These are phyloP conservation scores for Hartigia nigra DNA, from an alignment of 2,888 invertebrate genomes.

Conservation along the genomic window DNA sequence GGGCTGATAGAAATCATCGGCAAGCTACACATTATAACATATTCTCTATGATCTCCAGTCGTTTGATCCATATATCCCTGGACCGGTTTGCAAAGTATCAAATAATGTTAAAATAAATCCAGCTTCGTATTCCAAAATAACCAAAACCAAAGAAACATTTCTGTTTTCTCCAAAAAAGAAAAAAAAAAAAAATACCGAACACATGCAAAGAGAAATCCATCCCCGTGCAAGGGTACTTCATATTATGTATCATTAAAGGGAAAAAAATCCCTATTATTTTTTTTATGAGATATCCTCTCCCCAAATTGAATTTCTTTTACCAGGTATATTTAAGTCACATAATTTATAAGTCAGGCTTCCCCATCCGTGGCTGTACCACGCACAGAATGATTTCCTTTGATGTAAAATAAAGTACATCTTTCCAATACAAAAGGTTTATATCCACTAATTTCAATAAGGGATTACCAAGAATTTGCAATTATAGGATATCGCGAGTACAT, in stretches of 20 bases:
- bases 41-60: conserved; percentile 55
- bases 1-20: conserved; percentile 43
- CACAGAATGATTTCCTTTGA: background rate
- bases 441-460: background rate
- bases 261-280: background rate
- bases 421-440: background rate
- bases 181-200: background rate
- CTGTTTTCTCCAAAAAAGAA: background rate
- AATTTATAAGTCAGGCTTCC: background rate
- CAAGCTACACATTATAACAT: conserved; percentile 53
- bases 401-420: background rate
- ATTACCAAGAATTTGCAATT: background rate
- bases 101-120: background rate
- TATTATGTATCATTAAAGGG: background rate
- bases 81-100: background rate
- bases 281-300: background rate
- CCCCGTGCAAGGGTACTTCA: background rate
- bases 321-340: background rate
- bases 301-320: background rate
- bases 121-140: background rate
- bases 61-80: conserved; percentile 17
- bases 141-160: background rate
- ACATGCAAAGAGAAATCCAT: background rate
- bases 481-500: background rate
- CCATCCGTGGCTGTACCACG: background rate